Evolutionary conservation across 2,797 vertebrate genomes (phyloP), one percentile per base, ranked within the genome.

Genomic region (Kryptolebias ocellatus): DNA sequence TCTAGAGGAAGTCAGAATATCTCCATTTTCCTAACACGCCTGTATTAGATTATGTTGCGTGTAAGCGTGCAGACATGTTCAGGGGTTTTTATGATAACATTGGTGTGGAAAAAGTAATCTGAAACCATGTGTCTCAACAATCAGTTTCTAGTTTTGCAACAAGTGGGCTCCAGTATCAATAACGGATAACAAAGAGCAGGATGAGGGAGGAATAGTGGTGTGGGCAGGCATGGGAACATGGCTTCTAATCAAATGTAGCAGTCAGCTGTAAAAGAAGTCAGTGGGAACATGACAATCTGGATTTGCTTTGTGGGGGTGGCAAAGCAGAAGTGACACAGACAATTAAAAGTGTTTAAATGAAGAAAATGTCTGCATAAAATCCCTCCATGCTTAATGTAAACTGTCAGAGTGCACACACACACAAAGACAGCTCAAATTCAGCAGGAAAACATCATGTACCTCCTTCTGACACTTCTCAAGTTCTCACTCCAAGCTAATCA

Each of bases 161-260:
- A 87, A 88, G 78, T 84, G 83, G 86, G 81, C 78, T 70, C 52
- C 51, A 65, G 49, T 56, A 82, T 91, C 74, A 90, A 90, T 92
- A 89, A 92, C 89, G 67, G 69, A 90, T 81, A 85, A 76, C 58
- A 81, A 53, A 46, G 64, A 39, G 11, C 50, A 59, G 45, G 55
- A 75, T 60, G 10, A 49, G 39, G 1, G 27, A 59, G 64, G 60
- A 27, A 28, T 52, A 62, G 68, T 18, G 64, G 14, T 51, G 65
- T 15, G 1, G 60, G 44, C 47, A 70, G 31, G 29, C 2, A 6
- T 50, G 64, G 28, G 66, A 72, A 70, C 29, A n/a, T n/a, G 7
- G 18, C 17, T 8, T 42, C 63, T 74, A 60, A 60, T 60, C 10
- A 50, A 45, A 69, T 66, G 68, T 45, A 71, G 20, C 47, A 71